Base-by-base conservation (phyloP, 2,113 vertebrate species). In the Propithecus coquereli region DNA sequence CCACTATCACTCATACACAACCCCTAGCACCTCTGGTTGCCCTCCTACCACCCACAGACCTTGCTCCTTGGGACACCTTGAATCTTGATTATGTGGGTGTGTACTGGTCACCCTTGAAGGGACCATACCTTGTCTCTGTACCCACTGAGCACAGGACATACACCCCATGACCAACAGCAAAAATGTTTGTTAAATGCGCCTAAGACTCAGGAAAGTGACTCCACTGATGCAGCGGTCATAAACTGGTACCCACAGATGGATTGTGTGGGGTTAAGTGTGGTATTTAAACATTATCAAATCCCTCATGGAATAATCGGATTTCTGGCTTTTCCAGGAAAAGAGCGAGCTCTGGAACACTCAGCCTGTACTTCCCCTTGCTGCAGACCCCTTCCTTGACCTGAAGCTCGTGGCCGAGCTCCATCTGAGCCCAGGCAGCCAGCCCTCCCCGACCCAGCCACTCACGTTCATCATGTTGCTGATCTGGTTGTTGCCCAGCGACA, bases 401-500 rank as follows among this genome's bases (percentile, higher is more conserved):
- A 47, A 47, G 47, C 47, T 47, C 5, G 1, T 54, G 52, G 52
- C 52, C 17, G 5, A 54, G 52, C 52, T 54, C 52, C 52, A 18
- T 54, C 47, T 54, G 52, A 54, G 52, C 52, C 17, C 54, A 9
- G 4, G 59, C 59, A 11, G 59, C 9, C 17, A 3, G n/a, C 9
- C 18, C 71, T 12, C 6, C 16, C 17, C 14, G 37, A 12, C 76
- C 45, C 6, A 2, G 45, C 16, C 43, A 93, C 99, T 99, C 98
- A 99, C 99, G 5, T 99, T 98, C 93, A 99, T 98, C 93, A 99
- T 57, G 43, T 98, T n/a, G 20, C 87, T 43, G 45, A 99, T 97
- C 27, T 97, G 97, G 96, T 99, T 99, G 97, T 99, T 99, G 70
- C 99, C 99, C 47, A 99, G 95, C 1, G 98, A 99, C 84, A 99